Conservation (phyloP, 1,140 invertebrate genomes). For the Trichonephila clavata region DNA sequence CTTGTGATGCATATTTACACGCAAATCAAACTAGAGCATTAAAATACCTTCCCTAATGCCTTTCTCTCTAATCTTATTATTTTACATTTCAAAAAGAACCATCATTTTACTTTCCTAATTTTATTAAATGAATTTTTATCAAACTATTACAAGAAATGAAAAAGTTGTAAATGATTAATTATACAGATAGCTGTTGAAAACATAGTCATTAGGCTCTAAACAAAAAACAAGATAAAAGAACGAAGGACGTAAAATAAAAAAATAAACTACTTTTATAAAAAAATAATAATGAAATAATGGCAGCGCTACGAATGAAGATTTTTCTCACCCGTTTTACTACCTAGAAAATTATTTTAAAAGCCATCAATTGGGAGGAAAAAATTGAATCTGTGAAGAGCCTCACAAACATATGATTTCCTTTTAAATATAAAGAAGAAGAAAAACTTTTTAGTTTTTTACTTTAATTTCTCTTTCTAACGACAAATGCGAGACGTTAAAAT, state of each 20-base stretch:
- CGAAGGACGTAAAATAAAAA: background rate
- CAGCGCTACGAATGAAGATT: background rate
- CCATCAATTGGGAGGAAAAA: background rate
- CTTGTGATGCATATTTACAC: no score
- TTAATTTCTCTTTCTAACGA: constrained; percentile 2
- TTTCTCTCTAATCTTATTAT: no score
- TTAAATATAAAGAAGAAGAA: background rate
- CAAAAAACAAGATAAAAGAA: background rate
- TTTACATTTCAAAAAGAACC: background rate
- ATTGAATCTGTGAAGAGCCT: background rate
- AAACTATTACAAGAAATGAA: background rate
- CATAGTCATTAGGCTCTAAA: background rate
- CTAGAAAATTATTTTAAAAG: constrained; percentile 1
- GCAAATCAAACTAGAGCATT: no score
- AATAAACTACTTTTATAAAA: background rate
- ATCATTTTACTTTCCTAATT: background rate
- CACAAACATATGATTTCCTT: background rate
- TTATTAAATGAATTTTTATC: background rate
- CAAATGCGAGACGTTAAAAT: background rate
- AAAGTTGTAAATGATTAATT: background rate
- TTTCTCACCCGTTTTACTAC: background rate
- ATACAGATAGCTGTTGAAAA: background rate
- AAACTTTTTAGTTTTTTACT: background rate
- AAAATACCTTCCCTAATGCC: no score
- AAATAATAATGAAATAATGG: background rate